Percentiles rank a stretch among this genome's conserved stretches.
These are phyloP conservation scores for Dicentrarchus labrax DNA, from an alignment of 2,113 vertebrate species.

Conservation along the genomic window DNA sequence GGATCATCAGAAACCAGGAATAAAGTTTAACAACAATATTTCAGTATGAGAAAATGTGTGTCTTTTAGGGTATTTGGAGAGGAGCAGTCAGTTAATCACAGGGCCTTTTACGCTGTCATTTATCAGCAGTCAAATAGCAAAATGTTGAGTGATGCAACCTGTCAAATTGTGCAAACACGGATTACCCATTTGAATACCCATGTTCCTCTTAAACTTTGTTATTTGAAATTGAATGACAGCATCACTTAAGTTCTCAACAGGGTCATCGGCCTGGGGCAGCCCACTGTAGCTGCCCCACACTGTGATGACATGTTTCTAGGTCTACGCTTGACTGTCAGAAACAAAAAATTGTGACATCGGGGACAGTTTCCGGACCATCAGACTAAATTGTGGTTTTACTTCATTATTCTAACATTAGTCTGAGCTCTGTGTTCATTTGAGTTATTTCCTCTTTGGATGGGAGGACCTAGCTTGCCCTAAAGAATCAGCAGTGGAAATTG, in stretches of 20 bases:
- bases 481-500: background rate
- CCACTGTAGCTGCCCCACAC: background rate
- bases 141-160: background rate
- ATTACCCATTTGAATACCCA: background rate
- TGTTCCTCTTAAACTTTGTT: background rate
- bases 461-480: background rate
- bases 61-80: background rate
- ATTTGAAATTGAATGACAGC: background rate
- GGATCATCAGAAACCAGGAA: background rate
- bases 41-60: background rate
- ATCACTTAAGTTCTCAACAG: background rate
- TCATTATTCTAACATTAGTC: background rate
- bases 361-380: background rate
- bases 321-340: background rate
- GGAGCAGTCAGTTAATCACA: background rate
- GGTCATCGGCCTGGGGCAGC: background rate
- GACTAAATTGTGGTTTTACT: background rate
- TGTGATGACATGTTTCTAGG: background rate
- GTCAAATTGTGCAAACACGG: background rate
- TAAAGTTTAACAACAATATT: background rate
- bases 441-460: background rate
- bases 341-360: background rate
- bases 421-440: background rate
- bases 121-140: conserved; percentile 7
- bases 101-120: background rate